phyloP scores from a whole-genome alignment of 2,113 vertebrate genomes.

The Leucopsar rothschildi region DNA sequence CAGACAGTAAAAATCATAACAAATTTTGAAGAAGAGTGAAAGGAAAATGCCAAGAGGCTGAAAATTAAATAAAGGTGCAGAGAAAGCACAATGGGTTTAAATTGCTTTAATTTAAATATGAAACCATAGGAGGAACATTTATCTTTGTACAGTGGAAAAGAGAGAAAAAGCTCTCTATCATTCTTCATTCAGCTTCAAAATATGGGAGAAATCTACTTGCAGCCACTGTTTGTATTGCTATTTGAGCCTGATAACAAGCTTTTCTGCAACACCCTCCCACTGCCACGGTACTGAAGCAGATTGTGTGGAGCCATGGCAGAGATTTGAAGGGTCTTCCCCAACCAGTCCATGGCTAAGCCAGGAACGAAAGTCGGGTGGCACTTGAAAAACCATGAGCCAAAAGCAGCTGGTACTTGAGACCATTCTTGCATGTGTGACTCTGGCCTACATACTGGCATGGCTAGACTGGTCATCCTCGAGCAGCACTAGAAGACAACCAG shows the following conservation, averaged over 20 bases:
- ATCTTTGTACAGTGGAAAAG: neutral
- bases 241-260: neutral
- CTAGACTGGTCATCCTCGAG: neutral
- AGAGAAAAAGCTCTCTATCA: neutral
- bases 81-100: neutral
- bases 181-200: neutral
- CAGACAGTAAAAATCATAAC: neutral
- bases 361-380: rapidly evolving
- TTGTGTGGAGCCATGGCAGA: neutral
- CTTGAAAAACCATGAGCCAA: neutral
- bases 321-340: neutral
- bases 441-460: neutral
- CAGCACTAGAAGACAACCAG: neutral
- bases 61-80: neutral
- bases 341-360: neutral
- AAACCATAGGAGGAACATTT: neutral
- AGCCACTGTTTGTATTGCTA: neutral
- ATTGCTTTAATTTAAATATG: neutral
- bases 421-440: neutral
- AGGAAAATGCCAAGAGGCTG: neutral
- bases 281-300: neutral
- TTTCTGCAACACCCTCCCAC: neutral
- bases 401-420: neutral
- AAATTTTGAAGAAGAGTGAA: neutral
- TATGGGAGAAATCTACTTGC: neutral